Evolutionary conservation across 2,113 vertebrate species (phyloP).

Genomic region (Meriones unguiculatus): DNA sequence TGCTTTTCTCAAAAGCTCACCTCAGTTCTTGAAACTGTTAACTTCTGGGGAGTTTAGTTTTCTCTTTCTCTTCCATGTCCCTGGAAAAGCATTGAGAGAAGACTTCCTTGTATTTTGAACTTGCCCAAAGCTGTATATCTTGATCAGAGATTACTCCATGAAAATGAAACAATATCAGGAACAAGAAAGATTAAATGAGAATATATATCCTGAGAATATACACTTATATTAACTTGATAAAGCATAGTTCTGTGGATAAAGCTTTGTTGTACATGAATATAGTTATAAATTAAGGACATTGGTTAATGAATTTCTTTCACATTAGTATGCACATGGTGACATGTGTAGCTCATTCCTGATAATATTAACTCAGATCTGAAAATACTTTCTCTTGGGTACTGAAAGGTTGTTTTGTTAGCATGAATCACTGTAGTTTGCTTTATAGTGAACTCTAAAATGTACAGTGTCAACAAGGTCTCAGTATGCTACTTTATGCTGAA

Average conservation of each 20-base stretch:
- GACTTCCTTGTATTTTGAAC: neutral
- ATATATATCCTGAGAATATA: neutral
- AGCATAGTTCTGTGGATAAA: neutral
- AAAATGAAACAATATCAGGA: neutral
- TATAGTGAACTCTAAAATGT: neutral
- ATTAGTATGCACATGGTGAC: neutral
- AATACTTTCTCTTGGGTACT: neutral
- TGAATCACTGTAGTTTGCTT: neutral
- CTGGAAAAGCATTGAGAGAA: neutral
- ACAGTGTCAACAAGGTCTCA: neutral
- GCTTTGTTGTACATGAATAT: neutral
- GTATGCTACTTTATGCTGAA: neutral
- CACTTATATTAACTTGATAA: constrained; percentile 4
- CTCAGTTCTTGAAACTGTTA: neutral
- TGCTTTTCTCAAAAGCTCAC: neutral
- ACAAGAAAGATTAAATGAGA: neutral
- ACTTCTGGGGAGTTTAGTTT: neutral
- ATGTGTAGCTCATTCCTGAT: neutral
- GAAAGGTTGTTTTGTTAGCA: neutral
- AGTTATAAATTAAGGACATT: constrained; percentile 1
- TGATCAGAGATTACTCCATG: neutral
- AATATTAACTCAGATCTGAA: neutral
- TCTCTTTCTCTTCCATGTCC: neutral
- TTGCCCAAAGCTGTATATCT: neutral
- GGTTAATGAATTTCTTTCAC: neutral